Evolutionary conservation across 1,140 invertebrate species (phyloP), one percentile per base, ranked within the genome.

Genomic region (Homalodisca vitripennis): DNA sequence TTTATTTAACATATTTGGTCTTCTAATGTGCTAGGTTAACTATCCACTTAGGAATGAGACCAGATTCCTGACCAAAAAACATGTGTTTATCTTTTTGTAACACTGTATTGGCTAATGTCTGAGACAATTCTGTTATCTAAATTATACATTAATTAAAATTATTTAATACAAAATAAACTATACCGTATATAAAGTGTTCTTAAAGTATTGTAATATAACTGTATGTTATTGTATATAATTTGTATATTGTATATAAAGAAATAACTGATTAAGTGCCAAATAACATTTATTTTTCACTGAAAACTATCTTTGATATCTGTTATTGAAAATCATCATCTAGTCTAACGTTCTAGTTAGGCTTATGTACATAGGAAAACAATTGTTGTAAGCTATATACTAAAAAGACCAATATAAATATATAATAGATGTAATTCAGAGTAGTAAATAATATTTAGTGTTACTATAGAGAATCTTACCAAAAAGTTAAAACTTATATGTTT

Each of bases 271-370:
- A 60, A 60, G 55, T 60, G 55, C 55, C 55, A 60, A 60, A 60
- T 60, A 3, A 60, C 29, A 22, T 60, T 10, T 26, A 27, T 6
- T 27, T 27, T 27, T 29, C 29, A 13, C 14, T 22, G 13, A 24
- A 60, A 27, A 24, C 22, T 22, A n/a, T 29, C 29, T 13, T 12
- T 22, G 13, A 24, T 27, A 27, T 13, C 22, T 22, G 26, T 60
- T 13, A 27, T 60, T 12, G 10, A 22, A 27, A 60, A 26, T 22
- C 2, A 12, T 27, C 6, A 30, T 60, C 55, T 29, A 60, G 55
- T 60, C 55, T 60, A 60, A 27, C 55, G 55, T 60, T 60, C 22
- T 60, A 60, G 55, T 60, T 60, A 60, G 55, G 26, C 55, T 60
- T 27, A 60, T 3, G 3, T 60, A 26, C 29, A 30, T 6, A 60